Conservation (phyloP, 2,888 invertebrate species). For the Calameuta pallipes region DNA sequence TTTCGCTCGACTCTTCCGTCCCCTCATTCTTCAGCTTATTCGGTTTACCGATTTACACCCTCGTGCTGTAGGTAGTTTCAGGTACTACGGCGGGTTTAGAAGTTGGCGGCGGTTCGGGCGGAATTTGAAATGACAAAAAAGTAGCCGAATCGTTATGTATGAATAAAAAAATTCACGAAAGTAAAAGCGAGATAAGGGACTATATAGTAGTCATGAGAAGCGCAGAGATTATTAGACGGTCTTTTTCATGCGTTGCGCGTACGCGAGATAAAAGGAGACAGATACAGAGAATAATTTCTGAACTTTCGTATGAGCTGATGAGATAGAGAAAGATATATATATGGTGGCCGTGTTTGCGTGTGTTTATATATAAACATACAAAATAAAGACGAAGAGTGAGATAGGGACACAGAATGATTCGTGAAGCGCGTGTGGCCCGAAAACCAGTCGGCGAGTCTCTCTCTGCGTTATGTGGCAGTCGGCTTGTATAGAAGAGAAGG, state of each 20-base stretch:
- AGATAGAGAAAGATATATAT: not conserved
- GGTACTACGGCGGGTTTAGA: not conserved
- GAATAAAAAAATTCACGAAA: not conserved
- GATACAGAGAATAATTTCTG: not conserved
- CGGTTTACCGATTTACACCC: not conserved
- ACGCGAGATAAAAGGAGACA: not conserved
- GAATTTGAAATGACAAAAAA: not conserved
- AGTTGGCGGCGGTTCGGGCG: not conserved
- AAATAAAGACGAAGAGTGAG: not conserved
- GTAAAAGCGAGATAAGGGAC: not conserved
- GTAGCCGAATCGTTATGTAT: not conserved
- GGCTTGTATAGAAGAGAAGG: not conserved
- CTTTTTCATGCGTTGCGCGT: not conserved
- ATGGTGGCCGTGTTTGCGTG: not conserved
- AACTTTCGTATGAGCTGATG: not conserved
- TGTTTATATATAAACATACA: not conserved
- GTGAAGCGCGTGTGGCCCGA: conserved; percentile 5
- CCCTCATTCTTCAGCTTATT: not conserved
- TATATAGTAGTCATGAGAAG: not conserved
- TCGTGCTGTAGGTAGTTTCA: not conserved
- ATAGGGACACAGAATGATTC: not conserved
- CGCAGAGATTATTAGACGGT: not conserved
- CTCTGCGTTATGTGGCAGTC: not conserved
- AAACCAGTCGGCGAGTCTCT: conserved; percentile 3
- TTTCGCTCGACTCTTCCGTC: not conserved